Evolutionary conservation across 2,888 invertebrate species (phyloP).

Genomic region (Euplexia lucipara): DNA sequence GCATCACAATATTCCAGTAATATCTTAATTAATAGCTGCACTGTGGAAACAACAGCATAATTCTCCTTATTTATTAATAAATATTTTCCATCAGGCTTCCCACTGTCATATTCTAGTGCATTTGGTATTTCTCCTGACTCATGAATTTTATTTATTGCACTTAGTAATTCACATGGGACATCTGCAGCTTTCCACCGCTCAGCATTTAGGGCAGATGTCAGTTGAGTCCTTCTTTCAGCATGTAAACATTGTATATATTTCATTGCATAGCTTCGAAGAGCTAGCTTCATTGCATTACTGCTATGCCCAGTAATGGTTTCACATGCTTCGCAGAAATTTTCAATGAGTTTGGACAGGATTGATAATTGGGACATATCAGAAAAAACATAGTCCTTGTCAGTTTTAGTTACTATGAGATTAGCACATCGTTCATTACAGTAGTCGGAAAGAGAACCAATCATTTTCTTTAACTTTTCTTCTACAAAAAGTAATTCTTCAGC

Average conservation of each 20-base stretch:
- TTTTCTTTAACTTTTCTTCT: constrained; percentile 93
- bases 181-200: constrained; percentile 99
- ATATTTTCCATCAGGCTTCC: constrained; percentile 89
- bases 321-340: constrained; percentile 94
- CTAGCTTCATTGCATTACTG: constrained; percentile 95
- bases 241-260: constrained; percentile 98
- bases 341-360: constrained; percentile 94
- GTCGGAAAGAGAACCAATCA: constrained; percentile 96
- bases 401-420: constrained; percentile 95
- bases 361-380: constrained; percentile 94
- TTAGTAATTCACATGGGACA: constrained; percentile 97
- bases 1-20: constrained; percentile 97
- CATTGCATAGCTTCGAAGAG: constrained; percentile 96
- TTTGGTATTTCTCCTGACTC: constrained; percentile 88
- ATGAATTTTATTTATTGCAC: constrained; percentile 94
- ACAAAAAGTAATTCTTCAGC: constrained; percentile 93
- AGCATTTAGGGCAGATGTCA: constrained; percentile 96
- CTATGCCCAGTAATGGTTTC: constrained; percentile 94
- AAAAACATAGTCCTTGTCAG: constrained; percentile 93
- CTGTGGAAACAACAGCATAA: constrained; percentile 95
- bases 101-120: constrained; percentile 78
- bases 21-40: constrained; percentile 96
- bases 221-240: constrained; percentile 95
- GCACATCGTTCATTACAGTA: constrained; percentile 98
- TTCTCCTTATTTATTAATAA: constrained; percentile 93